Evolutionary conservation across 1,140 invertebrate genomes (phyloP).

Genomic region (Listronotus oregonensis): DNA sequence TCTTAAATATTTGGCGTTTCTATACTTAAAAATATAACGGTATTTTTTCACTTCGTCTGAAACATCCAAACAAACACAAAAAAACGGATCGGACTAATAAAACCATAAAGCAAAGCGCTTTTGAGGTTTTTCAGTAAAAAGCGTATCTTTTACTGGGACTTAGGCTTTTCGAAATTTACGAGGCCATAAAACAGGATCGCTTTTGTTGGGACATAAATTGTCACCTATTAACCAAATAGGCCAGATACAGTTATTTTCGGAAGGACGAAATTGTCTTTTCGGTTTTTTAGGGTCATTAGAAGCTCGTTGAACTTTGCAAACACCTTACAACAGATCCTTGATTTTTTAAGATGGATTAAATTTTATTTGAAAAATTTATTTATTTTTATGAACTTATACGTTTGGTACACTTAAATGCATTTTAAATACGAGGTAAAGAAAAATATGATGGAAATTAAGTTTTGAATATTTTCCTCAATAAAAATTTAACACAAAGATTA

Average conservation of each 20-base stretch:
- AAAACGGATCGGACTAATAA: conserved; percentile 24
- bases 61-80: conserved; percentile 6
- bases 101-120: conserved; percentile 34
- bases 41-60: conserved; percentile 6
- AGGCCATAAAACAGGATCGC: conserved; percentile 36
- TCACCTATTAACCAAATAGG: conserved; percentile 43
- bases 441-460: no score
- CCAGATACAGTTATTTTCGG: conserved; percentile 39
- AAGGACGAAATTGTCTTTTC: conserved; percentile 15
- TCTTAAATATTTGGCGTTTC: no score
- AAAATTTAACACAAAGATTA: no score
- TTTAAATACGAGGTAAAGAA: no score
- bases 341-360: no score
- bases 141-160: conserved; percentile 28
- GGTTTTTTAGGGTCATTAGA: not conserved
- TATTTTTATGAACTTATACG: no score
- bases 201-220: conserved; percentile 38
- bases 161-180: conserved; percentile 38
- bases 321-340: no score
- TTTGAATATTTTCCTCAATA: no score
- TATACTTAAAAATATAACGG: conserved; percentile 9
- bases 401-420: no score
- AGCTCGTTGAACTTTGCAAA: no score
- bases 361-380: no score
- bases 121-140: conserved; percentile 31